Evolutionary conservation across 2,797 vertebrate genomes (phyloP), one percentile per base, ranked within the genome.

Genomic region (Emys orbicularis): DNA sequence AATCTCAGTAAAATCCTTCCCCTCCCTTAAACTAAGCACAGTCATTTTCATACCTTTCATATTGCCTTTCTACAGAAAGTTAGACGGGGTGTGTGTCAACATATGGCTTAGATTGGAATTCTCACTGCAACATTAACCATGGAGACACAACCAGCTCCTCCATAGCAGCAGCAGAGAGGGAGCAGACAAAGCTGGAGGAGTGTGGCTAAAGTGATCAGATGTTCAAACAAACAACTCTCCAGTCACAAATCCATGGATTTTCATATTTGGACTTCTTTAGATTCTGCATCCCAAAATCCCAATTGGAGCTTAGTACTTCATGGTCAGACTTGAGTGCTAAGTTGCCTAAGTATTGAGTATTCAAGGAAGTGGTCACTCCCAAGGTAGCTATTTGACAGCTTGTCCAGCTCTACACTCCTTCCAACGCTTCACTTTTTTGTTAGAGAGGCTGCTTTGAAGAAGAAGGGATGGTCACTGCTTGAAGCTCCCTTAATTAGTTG

Each of bases 51-150:
- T 89, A 87, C 89, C 41, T 44, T 44, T 44, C 44, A 44, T 88
- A 44, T 83, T 83, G 59, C 65, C 93, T 57, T 94, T 91, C 90
- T 83, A 47, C 29, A 57, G 81, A 65, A 88, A 91, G 83, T 95
- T 86, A 92, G 81, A 94, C 44, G 21, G 54, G 1, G 53, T 3
- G 53, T 8, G 53, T 12, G 6, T 16, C 85, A 94, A 95, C 92
- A 94, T 89, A 93, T 80, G 90, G 92, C 90, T 95, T 93, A 91
- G 81, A 90, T 80, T 94, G 90, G 56, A 95, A 92, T 76, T 85
- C 81, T 74, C 79, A 57, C 90, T 95, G 88, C 89, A 92, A 92
- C 95, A 91, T 86, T 83, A 97, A 31, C 76, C 56, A 15, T 65
- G 53, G 56, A 88, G 56, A 81, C 88, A 90, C 88, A 94, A 92